Conservation (phyloP, 2,888 invertebrate genomes). For the Plemyria rubiginata region DNA sequence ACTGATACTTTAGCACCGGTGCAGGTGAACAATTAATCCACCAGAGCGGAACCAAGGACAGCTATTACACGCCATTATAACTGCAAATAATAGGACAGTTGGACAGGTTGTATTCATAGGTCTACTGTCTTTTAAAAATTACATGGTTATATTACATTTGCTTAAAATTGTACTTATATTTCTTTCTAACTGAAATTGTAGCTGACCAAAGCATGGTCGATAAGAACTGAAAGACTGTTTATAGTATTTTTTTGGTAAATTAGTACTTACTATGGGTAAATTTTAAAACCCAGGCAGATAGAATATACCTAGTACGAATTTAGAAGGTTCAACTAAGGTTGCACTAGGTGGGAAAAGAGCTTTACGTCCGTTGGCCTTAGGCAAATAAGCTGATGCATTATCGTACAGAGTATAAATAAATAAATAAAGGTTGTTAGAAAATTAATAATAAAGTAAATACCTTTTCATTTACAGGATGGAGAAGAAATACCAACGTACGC, state of each 20-base stretch:
- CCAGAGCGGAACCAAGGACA: conserved; percentile 80
- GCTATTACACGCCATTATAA: conserved; percentile 67
- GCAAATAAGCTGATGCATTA: not conserved
- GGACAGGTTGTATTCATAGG: conserved; percentile 28
- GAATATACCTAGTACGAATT: too few relatives aligned
- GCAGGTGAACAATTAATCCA: conserved; percentile 72
- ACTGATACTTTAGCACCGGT: conserved; percentile 49
- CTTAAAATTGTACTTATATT: too few relatives aligned
- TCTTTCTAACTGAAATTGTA: too few relatives aligned
- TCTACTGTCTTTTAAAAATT: conserved; percentile 25
- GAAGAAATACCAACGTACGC: conserved; percentile 89
- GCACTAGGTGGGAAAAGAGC: too few relatives aligned
- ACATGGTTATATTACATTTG: not conserved
- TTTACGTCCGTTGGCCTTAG: too few relatives aligned
- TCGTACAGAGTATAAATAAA: not conserved
- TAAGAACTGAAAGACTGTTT: too few relatives aligned
- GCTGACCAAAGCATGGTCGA: too few relatives aligned
- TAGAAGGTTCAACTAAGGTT: too few relatives aligned
- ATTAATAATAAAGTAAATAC: not conserved
- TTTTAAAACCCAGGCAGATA: too few relatives aligned
- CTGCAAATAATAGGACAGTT: conserved; percentile 50
- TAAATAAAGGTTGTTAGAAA: not conserved
- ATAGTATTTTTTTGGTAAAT: too few relatives aligned
- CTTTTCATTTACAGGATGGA: conserved; percentile 57
- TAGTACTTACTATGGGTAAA: too few relatives aligned